Percentiles rank a stretch among this genome's conserved stretches.
These are phyloP conservation scores for Tangara arthus DNA, from an alignment of 2,797 vertebrate genomes.

Conservation along the genomic window DNA sequence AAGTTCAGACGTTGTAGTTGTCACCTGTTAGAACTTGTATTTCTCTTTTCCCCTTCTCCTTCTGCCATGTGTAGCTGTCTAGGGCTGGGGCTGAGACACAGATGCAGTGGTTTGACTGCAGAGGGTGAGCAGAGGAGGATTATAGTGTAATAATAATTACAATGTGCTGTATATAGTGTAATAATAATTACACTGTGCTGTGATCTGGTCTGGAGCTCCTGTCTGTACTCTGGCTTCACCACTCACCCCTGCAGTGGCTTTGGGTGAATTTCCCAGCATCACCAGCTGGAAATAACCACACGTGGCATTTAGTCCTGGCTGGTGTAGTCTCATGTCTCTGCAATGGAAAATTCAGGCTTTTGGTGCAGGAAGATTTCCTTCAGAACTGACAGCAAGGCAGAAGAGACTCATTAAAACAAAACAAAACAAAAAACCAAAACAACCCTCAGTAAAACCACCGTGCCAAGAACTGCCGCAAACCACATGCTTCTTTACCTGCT, in stretches of 20 bases:
- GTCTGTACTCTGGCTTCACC: fast-evolving
- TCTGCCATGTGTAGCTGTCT: neutral
- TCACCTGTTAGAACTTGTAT: neutral
- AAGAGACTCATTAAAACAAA: neutral
- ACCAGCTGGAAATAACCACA: neutral
- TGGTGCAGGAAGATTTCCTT: neutral
- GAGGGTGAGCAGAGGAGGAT: neutral
- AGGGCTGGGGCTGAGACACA: neutral
- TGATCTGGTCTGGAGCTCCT: neutral
- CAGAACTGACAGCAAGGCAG: neutral
- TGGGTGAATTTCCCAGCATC: neutral
- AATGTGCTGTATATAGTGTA: neutral
- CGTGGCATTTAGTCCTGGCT: neutral
- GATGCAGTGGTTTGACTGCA: neutral
- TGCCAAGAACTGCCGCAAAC: neutral
- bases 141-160: no score
- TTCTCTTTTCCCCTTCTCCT: neutral
- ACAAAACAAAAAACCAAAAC: neutral
- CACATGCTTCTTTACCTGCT: neutral
- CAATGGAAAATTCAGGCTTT: neutral
- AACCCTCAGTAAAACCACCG: fast-evolving
- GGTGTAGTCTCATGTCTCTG: neutral
- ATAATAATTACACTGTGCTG: neutral
- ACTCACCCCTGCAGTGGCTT: neutral
- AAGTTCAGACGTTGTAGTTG: neutral